Conservation (phyloP, 2,113 vertebrate genomes). For the Phocoena phocoena region DNA sequence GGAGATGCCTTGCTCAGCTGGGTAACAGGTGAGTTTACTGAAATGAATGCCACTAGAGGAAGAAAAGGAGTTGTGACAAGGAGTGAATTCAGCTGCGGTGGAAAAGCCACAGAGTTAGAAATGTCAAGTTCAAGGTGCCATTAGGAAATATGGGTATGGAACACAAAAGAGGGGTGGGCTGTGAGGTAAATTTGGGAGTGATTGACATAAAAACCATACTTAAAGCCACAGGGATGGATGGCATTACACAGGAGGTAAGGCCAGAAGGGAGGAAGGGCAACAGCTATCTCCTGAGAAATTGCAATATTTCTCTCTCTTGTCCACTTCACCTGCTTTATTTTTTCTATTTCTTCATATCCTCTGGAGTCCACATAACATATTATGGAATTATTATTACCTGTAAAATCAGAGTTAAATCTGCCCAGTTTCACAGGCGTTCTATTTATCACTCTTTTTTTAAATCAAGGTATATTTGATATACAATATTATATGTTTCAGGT, state of each 20-base stretch:
- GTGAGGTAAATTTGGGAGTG: background rate
- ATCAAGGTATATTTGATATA: background rate
- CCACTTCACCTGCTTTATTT: background rate
- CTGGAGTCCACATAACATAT: background rate
- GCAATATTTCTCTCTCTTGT: background rate
- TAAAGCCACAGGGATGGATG: background rate
- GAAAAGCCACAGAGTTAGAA: background rate
- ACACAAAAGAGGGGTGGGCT: background rate
- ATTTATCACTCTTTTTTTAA: background rate
- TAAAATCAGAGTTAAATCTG: conserved; percentile 21
- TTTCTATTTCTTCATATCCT: background rate
- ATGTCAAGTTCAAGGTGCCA: background rate
- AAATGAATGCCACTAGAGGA: background rate
- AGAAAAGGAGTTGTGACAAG: background rate
- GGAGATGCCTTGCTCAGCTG: background rate
- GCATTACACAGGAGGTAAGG: background rate
- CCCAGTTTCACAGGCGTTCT: background rate
- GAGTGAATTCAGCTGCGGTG: background rate
- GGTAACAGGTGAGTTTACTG: background rate
- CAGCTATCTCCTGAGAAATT: background rate
- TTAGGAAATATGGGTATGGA: background rate
- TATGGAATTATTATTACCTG: conserved; percentile 38
- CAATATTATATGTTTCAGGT: background rate
- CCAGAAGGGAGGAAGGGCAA: background rate
- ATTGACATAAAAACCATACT: background rate